Evolutionary conservation across 1,140 invertebrate genomes (phyloP).

Genomic region (Adelges cooleyi): DNA sequence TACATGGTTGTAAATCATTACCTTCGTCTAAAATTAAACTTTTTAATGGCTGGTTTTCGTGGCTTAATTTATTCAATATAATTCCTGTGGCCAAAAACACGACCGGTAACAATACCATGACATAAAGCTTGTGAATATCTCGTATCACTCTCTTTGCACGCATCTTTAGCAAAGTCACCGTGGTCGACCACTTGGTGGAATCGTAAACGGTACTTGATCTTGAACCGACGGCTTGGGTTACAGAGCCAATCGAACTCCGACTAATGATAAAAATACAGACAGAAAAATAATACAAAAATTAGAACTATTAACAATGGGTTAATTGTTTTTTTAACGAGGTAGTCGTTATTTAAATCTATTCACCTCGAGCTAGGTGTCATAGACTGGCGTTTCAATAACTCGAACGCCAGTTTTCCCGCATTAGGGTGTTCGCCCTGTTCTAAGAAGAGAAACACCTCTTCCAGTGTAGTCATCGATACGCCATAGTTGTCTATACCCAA

Average conservation of each 20-base stretch:
- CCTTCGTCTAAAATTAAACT: constrained; percentile 45
- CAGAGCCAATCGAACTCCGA: background rate
- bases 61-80: constrained; percentile 53
- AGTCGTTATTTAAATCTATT: too few relatives aligned
- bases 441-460: constrained; percentile 72
- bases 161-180: constrained; percentile 42
- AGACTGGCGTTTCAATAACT: constrained; percentile 10
- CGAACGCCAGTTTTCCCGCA: constrained; percentile 45
- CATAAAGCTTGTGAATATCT: constrained; percentile 43
- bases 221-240: background rate
- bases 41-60: constrained; percentile 42
- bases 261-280: background rate
- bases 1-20: too few relatives aligned
- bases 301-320: too few relatives aligned
- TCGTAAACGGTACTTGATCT: constrained; percentile 1
- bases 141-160: constrained; percentile 41
- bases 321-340: too few relatives aligned
- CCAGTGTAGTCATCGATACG: constrained; percentile 84
- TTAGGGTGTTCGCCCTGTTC: constrained; percentile 46
- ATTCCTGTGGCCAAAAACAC: constrained; percentile 53
- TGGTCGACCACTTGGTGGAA: constrained; percentile 37
- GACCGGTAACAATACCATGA: constrained; percentile 44
- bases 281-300: too few relatives aligned
- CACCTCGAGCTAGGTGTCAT: background rate
- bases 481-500: constrained; percentile 75